phyloP scores from a whole-genome alignment of 2,888 invertebrate species.

The Lasioglossum calceatum region DNA sequence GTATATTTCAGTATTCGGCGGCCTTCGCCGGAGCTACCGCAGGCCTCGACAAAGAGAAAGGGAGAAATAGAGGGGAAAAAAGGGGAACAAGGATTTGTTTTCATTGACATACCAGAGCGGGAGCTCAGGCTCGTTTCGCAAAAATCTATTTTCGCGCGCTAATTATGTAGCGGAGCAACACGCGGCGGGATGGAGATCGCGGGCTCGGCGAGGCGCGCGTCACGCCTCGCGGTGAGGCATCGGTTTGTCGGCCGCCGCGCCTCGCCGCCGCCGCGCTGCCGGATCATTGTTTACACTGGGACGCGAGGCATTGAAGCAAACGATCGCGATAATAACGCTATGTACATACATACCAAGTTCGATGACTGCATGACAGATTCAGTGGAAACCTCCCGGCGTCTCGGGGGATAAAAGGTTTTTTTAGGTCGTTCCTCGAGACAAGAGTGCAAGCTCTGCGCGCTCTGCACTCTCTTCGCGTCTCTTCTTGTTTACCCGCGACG shows the following conservation, averaged over 20 bases:
- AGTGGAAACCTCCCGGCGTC: conserved; percentile 58
- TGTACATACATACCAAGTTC: conserved; percentile 51
- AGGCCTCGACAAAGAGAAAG: conserved; percentile 67
- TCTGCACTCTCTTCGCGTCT: background rate
- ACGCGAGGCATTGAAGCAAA: conserved; percentile 45
- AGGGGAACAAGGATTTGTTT: conserved; percentile 70
- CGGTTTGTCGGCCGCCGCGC: conserved; percentile 8
- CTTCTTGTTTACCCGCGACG: conserved; percentile 22
- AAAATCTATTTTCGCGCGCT: conserved; percentile 69
- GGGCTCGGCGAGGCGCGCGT: background rate
- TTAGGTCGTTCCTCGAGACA: conserved; percentile 37
- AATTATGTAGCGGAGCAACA: conserved; percentile 56
- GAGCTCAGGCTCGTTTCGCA: conserved; percentile 63
- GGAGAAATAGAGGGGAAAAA: conserved; percentile 45
- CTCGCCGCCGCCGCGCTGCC: conserved; percentile 50
- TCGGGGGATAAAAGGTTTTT: conserved; percentile 42
- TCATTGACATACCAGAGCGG: conserved; percentile 68
- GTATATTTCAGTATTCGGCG: conserved; percentile 68
- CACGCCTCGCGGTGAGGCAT: background rate
- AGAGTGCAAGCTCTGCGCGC: background rate
- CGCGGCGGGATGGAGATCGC: conserved; percentile 10
- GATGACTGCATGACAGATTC: conserved; percentile 64
- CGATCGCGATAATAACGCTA: conserved; percentile 59
- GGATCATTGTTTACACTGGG: conserved; percentile 51
- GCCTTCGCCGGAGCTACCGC: conserved; percentile 66